phyloP scores from a whole-genome alignment of 2,888 invertebrate genomes.

The Athalia rosae region DNA sequence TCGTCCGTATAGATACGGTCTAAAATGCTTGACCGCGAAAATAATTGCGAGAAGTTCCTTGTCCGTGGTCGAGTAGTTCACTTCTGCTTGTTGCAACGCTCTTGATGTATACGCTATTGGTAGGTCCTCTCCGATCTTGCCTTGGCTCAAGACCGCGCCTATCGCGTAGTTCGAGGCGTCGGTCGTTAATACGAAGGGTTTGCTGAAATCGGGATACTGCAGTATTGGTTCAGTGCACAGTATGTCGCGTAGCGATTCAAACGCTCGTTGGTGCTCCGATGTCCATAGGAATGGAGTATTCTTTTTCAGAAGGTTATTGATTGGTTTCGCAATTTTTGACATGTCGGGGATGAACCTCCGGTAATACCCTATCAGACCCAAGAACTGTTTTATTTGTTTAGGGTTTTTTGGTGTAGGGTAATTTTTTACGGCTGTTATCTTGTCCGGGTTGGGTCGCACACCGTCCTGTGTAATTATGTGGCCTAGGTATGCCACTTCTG shows the following conservation, averaged over 20 bases:
- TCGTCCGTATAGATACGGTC: constrained; percentile 21
- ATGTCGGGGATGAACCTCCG: too few relatives aligned
- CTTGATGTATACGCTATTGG: constrained; percentile 4
- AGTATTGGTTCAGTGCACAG: not conserved
- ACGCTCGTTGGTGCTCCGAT: constrained; percentile 1
- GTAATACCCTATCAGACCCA: too few relatives aligned
- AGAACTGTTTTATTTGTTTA: too few relatives aligned
- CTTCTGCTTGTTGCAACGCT: too few relatives aligned
- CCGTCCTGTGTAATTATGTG: too few relatives aligned
- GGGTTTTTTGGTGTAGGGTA: too few relatives aligned
- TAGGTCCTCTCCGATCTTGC: not conserved
- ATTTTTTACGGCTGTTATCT: too few relatives aligned
- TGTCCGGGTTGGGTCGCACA: too few relatives aligned
- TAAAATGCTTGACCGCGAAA: not conserved
- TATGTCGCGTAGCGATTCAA: not conserved
- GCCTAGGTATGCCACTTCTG: too few relatives aligned
- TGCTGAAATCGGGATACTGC: not conserved
- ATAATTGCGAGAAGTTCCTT: too few relatives aligned
- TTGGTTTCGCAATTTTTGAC: constrained; percentile 47
- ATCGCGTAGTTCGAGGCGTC: constrained; percentile 1
- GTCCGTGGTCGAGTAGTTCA: too few relatives aligned
- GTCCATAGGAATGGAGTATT: constrained; percentile 36
- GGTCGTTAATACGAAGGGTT: constrained; percentile 1
- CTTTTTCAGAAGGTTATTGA: constrained; percentile 49
- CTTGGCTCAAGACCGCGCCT: constrained; percentile 2